Conservation (phyloP, 2,113 vertebrate genomes). For the Myiagra hebetior region DNA sequence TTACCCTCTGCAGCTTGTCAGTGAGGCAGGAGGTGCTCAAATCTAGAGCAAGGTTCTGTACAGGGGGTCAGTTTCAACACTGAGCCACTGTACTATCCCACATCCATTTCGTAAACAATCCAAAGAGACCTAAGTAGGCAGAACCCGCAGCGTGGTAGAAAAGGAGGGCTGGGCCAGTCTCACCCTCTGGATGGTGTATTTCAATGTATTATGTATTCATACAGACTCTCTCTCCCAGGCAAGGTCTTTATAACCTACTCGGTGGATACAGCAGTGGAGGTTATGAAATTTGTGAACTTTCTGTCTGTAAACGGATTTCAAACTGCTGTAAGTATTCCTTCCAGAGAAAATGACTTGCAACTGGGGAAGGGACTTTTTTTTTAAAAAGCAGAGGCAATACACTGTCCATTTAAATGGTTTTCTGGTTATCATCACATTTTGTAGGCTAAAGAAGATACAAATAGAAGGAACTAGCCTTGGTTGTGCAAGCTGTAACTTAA, state of each 20-base stretch:
- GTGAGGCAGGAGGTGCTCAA: background rate
- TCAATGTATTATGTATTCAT: background rate
- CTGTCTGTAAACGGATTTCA: slow-evolving; percentile 80
- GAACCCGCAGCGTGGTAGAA: rapidly evolving
- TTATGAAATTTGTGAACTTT: slow-evolving; percentile 81
- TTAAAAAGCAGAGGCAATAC: background rate
- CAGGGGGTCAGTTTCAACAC: background rate
- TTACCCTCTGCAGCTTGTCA: background rate
- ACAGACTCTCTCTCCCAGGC: slow-evolving; percentile 64
- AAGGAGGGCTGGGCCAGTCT: background rate
- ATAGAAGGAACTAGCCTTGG: background rate
- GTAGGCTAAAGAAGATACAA: background rate
- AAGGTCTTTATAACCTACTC: slow-evolving; percentile 85
- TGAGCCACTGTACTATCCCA: background rate
- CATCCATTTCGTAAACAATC: background rate
- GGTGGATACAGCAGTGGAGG: slow-evolving; percentile 73
- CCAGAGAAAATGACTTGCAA: background rate
- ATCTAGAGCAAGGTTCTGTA: background rate
- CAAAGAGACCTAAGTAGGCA: background rate
- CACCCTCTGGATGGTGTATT: background rate
- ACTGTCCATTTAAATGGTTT: background rate
- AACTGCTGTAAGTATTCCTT: slow-evolving; percentile 76
- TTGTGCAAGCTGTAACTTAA: background rate
- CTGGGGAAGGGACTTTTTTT: background rate
- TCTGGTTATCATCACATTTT: background rate